phyloP scores from a whole-genome alignment of 2,797 vertebrate genomes.

The Eremophila alpestris region DNA sequence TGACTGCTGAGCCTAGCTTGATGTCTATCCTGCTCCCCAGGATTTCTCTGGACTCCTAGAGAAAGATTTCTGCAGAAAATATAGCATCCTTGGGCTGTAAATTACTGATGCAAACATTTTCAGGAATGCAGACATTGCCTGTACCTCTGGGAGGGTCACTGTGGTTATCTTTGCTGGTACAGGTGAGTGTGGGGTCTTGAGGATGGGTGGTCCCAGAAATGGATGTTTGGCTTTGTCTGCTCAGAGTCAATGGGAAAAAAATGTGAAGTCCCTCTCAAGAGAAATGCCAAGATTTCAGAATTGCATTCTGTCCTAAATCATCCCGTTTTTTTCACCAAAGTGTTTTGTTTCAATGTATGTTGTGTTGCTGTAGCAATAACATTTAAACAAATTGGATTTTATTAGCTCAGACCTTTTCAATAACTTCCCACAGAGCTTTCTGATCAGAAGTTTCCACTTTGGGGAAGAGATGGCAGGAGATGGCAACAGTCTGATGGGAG shows the following conservation, averaged over 20 bases:
- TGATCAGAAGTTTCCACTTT: not conserved
- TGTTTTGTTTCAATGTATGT: not conserved
- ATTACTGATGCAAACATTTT: not conserved
- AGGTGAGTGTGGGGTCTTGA: accelerated
- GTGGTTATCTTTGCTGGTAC: not conserved
- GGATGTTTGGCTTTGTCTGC: not conserved
- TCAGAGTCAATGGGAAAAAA: not conserved
- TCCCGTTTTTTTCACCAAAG: not conserved
- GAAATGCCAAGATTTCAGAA: not conserved
- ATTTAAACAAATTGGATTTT: not conserved
- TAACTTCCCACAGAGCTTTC: not conserved
- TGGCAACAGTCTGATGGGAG: not conserved
- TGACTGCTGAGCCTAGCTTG: not conserved
- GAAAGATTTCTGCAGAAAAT: not conserved
- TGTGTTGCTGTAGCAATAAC: slow-evolving; percentile 23
- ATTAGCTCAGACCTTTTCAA: not conserved
- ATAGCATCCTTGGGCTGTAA: not conserved
- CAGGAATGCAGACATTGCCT: not conserved
- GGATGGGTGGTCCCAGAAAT: not conserved
- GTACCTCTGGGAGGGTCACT: not conserved
- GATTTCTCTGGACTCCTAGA: not conserved
- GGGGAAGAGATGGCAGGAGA: accelerated
- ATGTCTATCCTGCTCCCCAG: not conserved
- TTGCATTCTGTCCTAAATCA: not conserved
- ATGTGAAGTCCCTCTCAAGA: not conserved